A percentile compares a stretch with the other conserved stretches of the same genome.
phyloP scores from a whole-genome alignment of 53 echinoderm and acorn worm genomes.

The Patiria pectinifera region DNA sequence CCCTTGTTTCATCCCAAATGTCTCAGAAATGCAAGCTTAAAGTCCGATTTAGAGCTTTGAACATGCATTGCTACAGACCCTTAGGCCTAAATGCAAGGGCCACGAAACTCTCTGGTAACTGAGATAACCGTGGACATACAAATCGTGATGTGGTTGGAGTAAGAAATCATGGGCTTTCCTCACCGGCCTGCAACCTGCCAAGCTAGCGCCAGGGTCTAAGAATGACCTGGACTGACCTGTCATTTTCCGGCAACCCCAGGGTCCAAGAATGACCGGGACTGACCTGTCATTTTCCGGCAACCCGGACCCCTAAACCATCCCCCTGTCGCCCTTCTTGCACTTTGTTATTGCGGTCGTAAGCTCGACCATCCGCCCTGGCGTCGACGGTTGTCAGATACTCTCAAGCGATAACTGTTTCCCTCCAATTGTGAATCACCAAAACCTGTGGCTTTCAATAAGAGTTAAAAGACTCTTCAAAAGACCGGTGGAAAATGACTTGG shows the following conservation, averaged over 20 bases:
- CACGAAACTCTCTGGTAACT: no score
- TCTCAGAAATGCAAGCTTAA: no score
- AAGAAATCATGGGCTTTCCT: no score
- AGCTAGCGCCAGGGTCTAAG: no score
- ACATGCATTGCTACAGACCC: no score
- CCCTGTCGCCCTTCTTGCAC: neutral
- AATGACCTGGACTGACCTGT: neutral
- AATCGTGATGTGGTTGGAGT: no score
- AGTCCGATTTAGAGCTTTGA: no score
- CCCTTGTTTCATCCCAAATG: no score
- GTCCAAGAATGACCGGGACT: neutral
- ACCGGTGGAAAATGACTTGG: neutral
- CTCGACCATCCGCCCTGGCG: neutral
- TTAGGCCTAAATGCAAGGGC: no score
- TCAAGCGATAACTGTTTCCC: neutral
- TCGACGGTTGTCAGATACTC: neutral
- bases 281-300: neutral
- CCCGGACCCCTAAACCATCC: neutral
- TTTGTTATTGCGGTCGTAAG: neutral
- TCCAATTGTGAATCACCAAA: constrained; percentile 10
- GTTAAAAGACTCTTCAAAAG: neutral
- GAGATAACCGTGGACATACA: no score
- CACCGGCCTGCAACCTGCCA: no score
- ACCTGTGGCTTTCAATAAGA: neutral
- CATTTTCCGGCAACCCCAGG: neutral